Percentiles rank a stretch among this genome's conserved stretches.
These are phyloP conservation scores for Atlantisia rogersi DNA, from an alignment of 2,113 vertebrate species.

Conservation along the genomic window DNA sequence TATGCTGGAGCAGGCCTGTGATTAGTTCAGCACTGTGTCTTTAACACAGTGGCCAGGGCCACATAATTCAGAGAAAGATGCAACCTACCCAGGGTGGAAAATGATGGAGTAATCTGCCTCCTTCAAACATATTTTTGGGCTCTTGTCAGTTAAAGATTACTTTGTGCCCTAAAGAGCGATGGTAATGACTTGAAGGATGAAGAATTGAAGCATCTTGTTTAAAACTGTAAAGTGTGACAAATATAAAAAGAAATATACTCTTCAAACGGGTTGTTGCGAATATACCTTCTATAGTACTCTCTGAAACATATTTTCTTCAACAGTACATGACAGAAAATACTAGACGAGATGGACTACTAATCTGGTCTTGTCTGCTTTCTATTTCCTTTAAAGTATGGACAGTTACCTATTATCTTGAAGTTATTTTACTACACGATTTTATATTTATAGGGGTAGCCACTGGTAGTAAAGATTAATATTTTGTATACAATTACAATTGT, in stretches of 20 bases:
- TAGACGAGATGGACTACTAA: not conserved
- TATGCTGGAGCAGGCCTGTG: not conserved
- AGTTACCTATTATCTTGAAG: not conserved
- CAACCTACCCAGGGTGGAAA: not conserved
- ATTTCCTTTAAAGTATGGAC: not conserved
- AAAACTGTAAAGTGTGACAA: not conserved
- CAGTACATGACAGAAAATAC: not conserved
- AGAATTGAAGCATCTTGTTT: not conserved
- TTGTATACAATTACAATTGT: not conserved
- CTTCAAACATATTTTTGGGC: not conserved
- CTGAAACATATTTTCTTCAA: not conserved
- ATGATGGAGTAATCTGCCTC: not conserved
- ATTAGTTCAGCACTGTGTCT: not conserved
- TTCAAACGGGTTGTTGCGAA: not conserved
- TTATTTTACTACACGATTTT: not conserved
- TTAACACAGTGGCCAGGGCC: not conserved
- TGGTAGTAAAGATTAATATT: not conserved
- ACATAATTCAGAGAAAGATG: not conserved
- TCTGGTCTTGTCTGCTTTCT: not conserved
- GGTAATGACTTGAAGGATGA: slow-evolving; percentile 9
- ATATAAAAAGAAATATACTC: not conserved
- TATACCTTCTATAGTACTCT: not conserved
- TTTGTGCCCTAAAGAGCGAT: not conserved
- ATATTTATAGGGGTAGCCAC: not conserved
- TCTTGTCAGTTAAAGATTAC: slow-evolving; percentile 13